A percentile compares a stretch with the other conserved stretches of the same genome.
These are phyloP conservation scores for Marmota flaviventris DNA, from an alignment of 2,113 vertebrate species.

Conservation along the genomic window DNA sequence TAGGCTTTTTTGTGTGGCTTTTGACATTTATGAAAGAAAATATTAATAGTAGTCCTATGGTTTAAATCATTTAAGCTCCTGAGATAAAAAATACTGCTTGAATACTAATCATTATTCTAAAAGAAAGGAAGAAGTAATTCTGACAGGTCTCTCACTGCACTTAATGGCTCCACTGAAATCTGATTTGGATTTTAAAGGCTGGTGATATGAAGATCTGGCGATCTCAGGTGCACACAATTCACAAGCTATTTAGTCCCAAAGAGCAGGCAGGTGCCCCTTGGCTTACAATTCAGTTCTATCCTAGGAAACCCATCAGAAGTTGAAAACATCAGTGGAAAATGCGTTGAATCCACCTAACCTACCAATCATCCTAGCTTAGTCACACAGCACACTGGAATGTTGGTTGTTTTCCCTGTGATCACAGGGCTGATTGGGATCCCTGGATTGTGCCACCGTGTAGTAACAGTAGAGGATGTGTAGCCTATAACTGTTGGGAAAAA, in stretches of 20 bases:
- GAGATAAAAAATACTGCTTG: slow-evolving; percentile 31
- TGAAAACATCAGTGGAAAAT: background rate
- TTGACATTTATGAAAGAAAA: background rate
- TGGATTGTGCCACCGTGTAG: background rate
- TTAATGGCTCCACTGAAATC: background rate
- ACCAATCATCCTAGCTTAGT: background rate
- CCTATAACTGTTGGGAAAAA: background rate
- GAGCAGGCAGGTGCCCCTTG: background rate
- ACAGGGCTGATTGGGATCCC: background rate
- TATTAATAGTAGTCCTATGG: background rate
- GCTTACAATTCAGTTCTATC: too few species aligned
- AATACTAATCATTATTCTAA: background rate
- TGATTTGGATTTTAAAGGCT: background rate
- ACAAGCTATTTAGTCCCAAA: background rate
- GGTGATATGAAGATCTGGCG: background rate
- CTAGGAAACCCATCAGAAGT: background rate
- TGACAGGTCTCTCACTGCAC: background rate
- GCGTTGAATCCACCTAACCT: background rate
- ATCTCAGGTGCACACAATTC: accelerated
- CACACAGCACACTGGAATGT: background rate
- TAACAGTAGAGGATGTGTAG: background rate
- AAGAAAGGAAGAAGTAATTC: background rate
- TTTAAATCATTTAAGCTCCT: background rate
- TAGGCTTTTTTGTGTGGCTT: background rate
- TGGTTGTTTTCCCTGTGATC: background rate